Percentiles rank a stretch among this genome's conserved stretches.
These are phyloP conservation scores for Elmis aenea DNA, from an alignment of 2,888 invertebrate species.

Conservation along the genomic window DNA sequence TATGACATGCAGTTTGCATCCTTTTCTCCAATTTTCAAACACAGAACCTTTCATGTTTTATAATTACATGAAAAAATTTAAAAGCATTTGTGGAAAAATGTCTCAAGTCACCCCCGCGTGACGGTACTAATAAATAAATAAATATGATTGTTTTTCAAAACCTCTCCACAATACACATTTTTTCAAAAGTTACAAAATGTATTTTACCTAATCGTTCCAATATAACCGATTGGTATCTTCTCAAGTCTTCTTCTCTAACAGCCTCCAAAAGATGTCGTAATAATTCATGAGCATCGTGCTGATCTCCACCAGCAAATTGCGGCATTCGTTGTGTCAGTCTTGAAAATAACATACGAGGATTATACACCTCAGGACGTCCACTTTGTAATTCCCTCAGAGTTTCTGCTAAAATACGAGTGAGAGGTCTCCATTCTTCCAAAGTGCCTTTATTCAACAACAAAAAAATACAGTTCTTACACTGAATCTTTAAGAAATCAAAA, in stretches of 20 bases:
- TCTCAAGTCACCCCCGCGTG: too few species aligned
- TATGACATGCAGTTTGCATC: too few species aligned
- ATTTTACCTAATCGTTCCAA: constrained; percentile 62
- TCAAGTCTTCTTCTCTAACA: constrained; percentile 68
- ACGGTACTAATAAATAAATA: too few species aligned
- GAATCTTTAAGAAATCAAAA: neutral
- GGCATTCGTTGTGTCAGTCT: constrained; percentile 65
- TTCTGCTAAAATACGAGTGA: constrained; percentile 64
- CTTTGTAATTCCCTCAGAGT: constrained; percentile 64
- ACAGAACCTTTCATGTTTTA: too few species aligned
- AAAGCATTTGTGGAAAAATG: too few species aligned
- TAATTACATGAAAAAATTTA: too few species aligned
- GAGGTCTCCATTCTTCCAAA: constrained; percentile 62
- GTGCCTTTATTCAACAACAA: constrained; percentile 40
- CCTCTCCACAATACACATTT: too few species aligned
- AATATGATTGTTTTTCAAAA: too few species aligned
- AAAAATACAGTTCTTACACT: neutral
- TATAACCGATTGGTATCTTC: constrained; percentile 79
- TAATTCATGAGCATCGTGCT: constrained; percentile 96
- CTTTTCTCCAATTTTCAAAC: too few species aligned
- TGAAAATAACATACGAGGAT: constrained; percentile 59
- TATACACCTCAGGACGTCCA: constrained; percentile 60
- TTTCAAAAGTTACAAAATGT: constrained; percentile 23
- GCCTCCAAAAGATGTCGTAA: constrained; percentile 85
- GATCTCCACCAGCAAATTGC: constrained; percentile 89